Evolutionary conservation across 2,113 vertebrate genomes (phyloP).

Genomic region (Hippocampus comes): DNA sequence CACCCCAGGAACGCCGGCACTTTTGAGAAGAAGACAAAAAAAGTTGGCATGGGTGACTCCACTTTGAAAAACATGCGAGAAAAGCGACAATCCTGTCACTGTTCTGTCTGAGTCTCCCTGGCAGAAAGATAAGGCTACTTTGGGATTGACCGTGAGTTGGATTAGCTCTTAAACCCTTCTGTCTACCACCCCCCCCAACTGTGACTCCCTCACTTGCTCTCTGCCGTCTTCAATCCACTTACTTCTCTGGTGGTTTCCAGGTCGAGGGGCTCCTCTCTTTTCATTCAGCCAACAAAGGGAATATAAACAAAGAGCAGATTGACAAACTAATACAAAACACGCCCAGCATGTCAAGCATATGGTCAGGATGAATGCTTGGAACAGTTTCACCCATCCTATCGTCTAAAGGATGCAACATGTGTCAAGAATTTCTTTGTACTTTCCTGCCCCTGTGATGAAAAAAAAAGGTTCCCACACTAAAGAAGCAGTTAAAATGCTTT

Average conservation of each 20-base stretch:
- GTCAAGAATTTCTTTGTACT: not conserved
- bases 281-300: constrained; percentile 43
- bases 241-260: constrained; percentile 37
- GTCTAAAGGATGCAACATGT: constrained; percentile 8
- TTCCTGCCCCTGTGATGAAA: not conserved
- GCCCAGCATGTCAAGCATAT: constrained; percentile 19
- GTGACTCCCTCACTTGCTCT: constrained; percentile 46
- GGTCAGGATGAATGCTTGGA: constrained; percentile 10
- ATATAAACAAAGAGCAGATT: constrained; percentile 34
- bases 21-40: constrained; percentile 13
- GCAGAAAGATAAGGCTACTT: constrained; percentile 42
- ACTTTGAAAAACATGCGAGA: constrained; percentile 16
- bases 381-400: constrained; percentile 7
- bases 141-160: constrained; percentile 56
- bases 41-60: not conserved
- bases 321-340: constrained; percentile 19
- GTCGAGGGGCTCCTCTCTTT: constrained; percentile 34
- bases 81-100: constrained; percentile 51
- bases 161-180: constrained; percentile 65
- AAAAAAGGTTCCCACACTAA: not conserved
- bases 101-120: constrained; percentile 47
- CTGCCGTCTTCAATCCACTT: constrained; percentile 65
- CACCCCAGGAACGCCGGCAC: not conserved
- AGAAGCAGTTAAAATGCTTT: not conserved
- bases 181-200: constrained; percentile 42